Evolutionary conservation across 1,140 invertebrate species (phyloP).

Genomic region (Pentalonia nigronervosa): DNA sequence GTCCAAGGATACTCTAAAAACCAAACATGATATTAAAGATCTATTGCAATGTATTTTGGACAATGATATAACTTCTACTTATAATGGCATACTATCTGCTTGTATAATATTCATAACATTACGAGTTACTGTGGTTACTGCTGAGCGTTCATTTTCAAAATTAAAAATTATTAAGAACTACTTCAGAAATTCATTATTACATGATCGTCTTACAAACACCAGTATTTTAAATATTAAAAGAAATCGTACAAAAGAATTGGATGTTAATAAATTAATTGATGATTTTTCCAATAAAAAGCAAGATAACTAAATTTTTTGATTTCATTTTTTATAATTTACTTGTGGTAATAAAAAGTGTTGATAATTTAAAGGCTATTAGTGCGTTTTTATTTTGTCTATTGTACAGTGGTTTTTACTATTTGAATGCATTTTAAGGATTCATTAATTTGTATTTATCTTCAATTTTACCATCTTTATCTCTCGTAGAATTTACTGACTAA

Average conservation of each 20-base stretch:
- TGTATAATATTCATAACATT: neutral
- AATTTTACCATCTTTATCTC: no score
- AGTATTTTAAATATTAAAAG: constrained; percentile 9
- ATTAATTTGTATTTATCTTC: no score
- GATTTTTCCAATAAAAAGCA: no score
- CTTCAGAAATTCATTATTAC: neutral
- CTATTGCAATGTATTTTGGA: neutral
- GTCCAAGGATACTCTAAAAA: neutral
- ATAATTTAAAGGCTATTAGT: no score
- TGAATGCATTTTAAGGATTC: no score
- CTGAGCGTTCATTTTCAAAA: neutral
- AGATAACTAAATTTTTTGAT: no score
- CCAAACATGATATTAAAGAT: neutral
- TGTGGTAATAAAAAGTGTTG: no score
- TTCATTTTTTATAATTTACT: no score
- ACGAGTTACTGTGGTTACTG: neutral
- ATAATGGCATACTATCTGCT: neutral
- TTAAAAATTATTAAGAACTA: neutral
- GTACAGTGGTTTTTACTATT: no score
- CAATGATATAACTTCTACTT: neutral
- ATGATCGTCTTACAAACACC: neutral
- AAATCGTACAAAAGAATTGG: neutral
- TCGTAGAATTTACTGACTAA: no score
- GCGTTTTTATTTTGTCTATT: no score
- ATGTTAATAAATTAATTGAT: neutral